These are phyloP conservation scores for Lipotes vexillifer DNA, from an alignment of 2,113 vertebrate genomes.

Conservation along the genomic window DNA sequence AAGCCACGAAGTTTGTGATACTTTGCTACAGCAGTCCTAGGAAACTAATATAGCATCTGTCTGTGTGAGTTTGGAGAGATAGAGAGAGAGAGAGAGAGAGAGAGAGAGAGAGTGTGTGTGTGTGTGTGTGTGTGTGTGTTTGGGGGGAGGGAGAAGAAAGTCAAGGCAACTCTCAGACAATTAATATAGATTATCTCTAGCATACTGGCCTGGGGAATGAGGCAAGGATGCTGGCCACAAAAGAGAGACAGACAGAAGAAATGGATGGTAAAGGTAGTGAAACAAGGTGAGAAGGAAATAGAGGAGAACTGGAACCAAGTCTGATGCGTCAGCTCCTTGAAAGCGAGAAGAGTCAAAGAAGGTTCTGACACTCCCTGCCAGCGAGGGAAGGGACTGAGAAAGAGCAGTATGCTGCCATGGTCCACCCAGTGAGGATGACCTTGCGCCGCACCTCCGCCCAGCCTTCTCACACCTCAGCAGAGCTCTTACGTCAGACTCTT, in stretches of 20 bases:
- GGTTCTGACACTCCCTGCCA: neutral
- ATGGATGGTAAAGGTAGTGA: no score
- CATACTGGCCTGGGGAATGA: neutral
- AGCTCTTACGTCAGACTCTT: constrained; percentile 14
- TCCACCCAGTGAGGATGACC: neutral
- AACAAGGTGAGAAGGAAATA: neutral
- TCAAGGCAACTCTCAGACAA: neutral
- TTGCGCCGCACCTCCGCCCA: neutral
- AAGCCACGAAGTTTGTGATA: neutral
- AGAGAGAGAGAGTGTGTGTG: neutral
- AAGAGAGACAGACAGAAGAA: neutral
- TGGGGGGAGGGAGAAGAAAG: neutral
- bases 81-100: neutral
- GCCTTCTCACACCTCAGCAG: constrained; percentile 29
- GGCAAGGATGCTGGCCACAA: neutral
- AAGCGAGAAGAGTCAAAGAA: neutral
- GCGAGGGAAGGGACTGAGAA: neutral
- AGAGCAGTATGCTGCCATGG: neutral
- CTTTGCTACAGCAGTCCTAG: neutral
- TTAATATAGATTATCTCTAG: neutral
- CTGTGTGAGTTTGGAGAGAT: neutral
- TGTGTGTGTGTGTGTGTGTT: rapidly evolving
- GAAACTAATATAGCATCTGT: neutral
- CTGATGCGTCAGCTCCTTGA: neutral
- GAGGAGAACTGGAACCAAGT: neutral